A percentile compares a stretch with the other conserved stretches of the same genome.
These are phyloP conservation scores for Poeciliopsis turneri DNA, from an alignment of 2,797 vertebrate genomes.

Conservation along the genomic window DNA sequence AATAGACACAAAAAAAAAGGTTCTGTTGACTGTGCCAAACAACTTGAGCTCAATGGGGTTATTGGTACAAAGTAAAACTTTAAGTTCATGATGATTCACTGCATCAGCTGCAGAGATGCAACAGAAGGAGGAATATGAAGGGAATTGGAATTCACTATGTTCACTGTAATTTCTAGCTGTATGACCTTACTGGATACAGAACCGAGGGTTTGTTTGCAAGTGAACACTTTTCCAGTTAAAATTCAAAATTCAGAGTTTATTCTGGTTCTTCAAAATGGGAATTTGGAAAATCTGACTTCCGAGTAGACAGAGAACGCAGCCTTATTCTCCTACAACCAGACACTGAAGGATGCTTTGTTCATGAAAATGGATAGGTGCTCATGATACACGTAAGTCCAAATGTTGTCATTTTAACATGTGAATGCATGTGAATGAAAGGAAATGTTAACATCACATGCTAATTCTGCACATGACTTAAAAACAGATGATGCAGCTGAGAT, in stretches of 20 bases:
- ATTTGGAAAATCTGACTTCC: background rate
- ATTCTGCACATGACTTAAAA: background rate
- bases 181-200: background rate
- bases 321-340: background rate
- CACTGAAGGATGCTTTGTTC: background rate
- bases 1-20: background rate
- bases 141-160: no score
- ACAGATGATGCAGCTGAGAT: background rate
- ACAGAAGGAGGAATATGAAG: background rate
- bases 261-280: background rate
- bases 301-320: background rate
- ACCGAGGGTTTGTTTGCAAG: background rate
- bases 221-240: background rate
- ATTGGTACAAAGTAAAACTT: background rate
- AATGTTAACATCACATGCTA: background rate
- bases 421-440: background rate
- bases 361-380: background rate
- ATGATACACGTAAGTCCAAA: background rate
- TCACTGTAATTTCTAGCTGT: background rate
- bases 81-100: background rate
- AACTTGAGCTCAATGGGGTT: background rate
- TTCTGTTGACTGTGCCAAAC: background rate
- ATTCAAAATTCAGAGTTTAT: background rate
- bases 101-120: background rate
- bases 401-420: background rate